Conservation (phyloP, 2,888 invertebrate species). For the Drosophila subsilvestris region DNA sequence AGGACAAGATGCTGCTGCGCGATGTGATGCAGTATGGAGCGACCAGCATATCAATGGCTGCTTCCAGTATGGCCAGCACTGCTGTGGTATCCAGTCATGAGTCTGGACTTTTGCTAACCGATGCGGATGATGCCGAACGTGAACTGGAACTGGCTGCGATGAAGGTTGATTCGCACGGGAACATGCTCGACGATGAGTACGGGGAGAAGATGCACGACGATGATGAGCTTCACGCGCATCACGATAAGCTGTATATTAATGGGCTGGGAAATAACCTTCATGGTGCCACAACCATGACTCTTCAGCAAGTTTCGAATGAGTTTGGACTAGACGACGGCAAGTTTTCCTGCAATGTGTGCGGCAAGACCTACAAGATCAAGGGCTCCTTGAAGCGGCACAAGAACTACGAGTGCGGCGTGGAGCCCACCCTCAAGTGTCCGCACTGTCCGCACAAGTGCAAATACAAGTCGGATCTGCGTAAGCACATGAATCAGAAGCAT, state of each 20-base stretch:
- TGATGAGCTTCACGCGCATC: conserved; percentile 33
- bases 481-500: conserved; percentile 83
- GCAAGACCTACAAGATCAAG: conserved; percentile 92
- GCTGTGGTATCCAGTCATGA: conserved; percentile 56
- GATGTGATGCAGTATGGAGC: conserved; percentile 81
- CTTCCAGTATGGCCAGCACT: conserved; percentile 38
- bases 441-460: conserved; percentile 84
- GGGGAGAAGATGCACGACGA: conserved; percentile 48
- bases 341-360: conserved; percentile 89
- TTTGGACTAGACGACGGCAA: conserved; percentile 66
- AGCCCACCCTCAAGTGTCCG: conserved; percentile 81
- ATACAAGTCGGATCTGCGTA: conserved; percentile 83
- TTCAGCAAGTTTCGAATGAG: conserved; percentile 50
- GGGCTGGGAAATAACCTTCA: conserved; percentile 43
- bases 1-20: conserved; percentile 78
- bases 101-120: conserved; percentile 56
- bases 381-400: conserved; percentile 91
- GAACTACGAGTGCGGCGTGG: conserved; percentile 88
- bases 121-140: conserved; percentile 66
- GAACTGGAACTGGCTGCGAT: conserved; percentile 64
- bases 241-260: conserved; percentile 59
- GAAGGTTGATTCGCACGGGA: conserved; percentile 49
- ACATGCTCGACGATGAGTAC: conserved; percentile 52
- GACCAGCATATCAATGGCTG: conserved; percentile 61
- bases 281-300: conserved; percentile 45